Percentiles rank a stretch among this genome's conserved stretches.
These are phyloP conservation scores for Rhizomys pruinosus DNA, from an alignment of 2,113 vertebrate species.

Conservation along the genomic window DNA sequence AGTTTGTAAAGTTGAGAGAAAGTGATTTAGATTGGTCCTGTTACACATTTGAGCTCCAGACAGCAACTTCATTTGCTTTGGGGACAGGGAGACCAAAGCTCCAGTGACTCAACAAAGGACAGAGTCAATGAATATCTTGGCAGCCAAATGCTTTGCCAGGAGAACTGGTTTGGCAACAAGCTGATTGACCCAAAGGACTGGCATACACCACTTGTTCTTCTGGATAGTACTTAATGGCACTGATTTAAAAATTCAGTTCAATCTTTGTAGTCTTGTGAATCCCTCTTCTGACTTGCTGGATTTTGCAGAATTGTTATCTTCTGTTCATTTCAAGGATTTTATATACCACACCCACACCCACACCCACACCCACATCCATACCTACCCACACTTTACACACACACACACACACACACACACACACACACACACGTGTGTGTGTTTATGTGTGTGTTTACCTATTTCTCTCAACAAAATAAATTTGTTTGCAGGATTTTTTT, in stretches of 20 bases:
- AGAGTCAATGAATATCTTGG: slow-evolving; percentile 68
- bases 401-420: too few relatives aligned
- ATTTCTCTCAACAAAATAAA: slow-evolving; percentile 40
- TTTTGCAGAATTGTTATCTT: slow-evolving; percentile 46
- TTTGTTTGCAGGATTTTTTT: slow-evolving; percentile 26
- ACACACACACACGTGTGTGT: too few relatives aligned
- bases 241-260: slow-evolving; percentile 34
- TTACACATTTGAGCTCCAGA: slow-evolving; percentile 29
- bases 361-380: too few relatives aligned
- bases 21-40: slow-evolving; percentile 4
- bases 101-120: slow-evolving; percentile 61
- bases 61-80: slow-evolving; percentile 64
- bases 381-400: too few relatives aligned
- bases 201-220: slow-evolving; percentile 44
- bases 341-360: too few relatives aligned
- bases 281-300: not conserved
- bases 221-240: slow-evolving; percentile 36
- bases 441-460: too few relatives aligned
- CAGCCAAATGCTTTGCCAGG: slow-evolving; percentile 60
- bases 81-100: slow-evolving; percentile 49
- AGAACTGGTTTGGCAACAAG: slow-evolving; percentile 78
- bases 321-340: not conserved
- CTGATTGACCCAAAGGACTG: slow-evolving; percentile 60
- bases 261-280: not conserved
- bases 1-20: slow-evolving; percentile 45